Evolutionary conservation across 2,797 vertebrate genomes (phyloP).

Genomic region (Sitta carolinensis): DNA sequence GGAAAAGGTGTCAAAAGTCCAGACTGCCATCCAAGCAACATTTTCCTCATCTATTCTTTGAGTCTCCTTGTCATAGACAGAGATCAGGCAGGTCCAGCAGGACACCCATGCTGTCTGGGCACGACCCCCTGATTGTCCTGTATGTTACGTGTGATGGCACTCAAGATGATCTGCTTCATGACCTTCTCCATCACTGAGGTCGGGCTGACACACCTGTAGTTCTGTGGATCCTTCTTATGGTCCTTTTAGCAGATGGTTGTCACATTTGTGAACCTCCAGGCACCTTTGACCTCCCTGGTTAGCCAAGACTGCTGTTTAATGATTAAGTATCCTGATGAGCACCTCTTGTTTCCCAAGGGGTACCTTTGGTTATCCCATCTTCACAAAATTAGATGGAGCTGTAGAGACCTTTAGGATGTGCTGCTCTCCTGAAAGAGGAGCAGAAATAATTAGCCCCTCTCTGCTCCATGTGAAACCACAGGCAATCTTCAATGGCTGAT

Average conservation of each 20-base stretch:
- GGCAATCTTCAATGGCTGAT: background rate
- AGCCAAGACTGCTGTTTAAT: background rate
- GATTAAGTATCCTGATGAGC: background rate
- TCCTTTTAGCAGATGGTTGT: background rate
- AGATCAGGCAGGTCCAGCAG: background rate
- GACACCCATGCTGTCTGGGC: background rate
- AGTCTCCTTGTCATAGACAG: background rate
- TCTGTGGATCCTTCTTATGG: background rate
- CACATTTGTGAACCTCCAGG: too few species aligned
- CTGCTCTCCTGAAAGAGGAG: background rate
- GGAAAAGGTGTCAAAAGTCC: background rate
- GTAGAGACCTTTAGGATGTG: background rate
- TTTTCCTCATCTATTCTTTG: background rate
- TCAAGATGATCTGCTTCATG: background rate
- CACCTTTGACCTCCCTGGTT: background rate
- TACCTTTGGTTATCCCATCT: background rate
- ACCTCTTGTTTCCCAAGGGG: background rate
- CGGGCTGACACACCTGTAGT: background rate
- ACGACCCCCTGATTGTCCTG: background rate
- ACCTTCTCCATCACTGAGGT: rapidly evolving
- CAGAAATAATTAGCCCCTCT: background rate
- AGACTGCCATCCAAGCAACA: background rate
- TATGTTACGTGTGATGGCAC: background rate
- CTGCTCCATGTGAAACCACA: background rate
- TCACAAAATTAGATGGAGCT: background rate